A percentile compares a stretch with the other conserved stretches of the same genome.
These are phyloP conservation scores for Chrysochloris asiatica DNA, from an alignment of 2,113 vertebrate genomes.

Conservation along the genomic window DNA sequence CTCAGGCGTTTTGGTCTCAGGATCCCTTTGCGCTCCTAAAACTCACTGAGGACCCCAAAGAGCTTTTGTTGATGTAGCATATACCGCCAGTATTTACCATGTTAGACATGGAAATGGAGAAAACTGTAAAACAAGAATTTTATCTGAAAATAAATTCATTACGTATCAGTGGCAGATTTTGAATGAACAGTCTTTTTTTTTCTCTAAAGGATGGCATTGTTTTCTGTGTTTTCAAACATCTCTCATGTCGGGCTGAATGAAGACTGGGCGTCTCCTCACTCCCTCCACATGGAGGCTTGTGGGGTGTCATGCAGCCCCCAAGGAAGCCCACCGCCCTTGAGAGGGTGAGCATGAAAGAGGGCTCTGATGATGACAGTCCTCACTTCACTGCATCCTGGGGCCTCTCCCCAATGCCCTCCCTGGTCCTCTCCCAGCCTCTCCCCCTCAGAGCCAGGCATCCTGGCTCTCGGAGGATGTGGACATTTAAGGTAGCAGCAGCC, in stretches of 20 bases:
- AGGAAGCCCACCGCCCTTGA: accelerated
- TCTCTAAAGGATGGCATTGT: not conserved
- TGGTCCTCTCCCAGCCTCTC: not conserved
- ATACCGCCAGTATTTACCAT: not conserved
- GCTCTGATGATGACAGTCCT: not conserved
- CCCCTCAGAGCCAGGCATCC: no score
- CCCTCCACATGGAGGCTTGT: not conserved
- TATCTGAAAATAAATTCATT: no score
- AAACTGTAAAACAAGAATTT: not conserved
- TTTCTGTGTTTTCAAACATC: not conserved
- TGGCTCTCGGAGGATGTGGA: no score
- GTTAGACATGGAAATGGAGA: not conserved
- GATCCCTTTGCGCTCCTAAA: not conserved
- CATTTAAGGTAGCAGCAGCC: no score
- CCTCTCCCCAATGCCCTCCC: no score
- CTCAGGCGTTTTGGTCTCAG: not conserved
- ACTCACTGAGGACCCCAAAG: not conserved
- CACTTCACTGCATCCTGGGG: not conserved
- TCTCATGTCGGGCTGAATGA: accelerated
- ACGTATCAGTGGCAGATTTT: no score
- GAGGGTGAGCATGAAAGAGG: not conserved
- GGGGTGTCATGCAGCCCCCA: not conserved
- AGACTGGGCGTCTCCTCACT: not conserved
- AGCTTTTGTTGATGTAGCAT: not conserved
- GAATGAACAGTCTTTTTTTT: no score